Percentiles rank a stretch among this genome's conserved stretches.
Evolutionary conservation across 2,113 vertebrate species (phyloP).

Genomic region (Oenanthe melanoleuca): DNA sequence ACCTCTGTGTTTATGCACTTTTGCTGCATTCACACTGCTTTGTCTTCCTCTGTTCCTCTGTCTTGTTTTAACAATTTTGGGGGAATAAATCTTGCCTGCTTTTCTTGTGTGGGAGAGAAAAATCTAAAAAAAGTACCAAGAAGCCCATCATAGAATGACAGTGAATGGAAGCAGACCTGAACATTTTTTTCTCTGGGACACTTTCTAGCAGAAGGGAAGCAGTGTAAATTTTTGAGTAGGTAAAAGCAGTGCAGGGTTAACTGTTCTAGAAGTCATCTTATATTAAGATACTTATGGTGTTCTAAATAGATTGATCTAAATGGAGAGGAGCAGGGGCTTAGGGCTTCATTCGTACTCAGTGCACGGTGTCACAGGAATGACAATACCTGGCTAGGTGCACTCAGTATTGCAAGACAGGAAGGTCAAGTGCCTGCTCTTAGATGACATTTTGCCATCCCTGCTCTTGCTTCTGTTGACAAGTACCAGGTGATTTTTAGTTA

Average conservation of each 20-base stretch:
- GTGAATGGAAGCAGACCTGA: background rate
- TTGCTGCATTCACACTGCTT: background rate
- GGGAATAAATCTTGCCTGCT: background rate
- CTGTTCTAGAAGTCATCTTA: background rate
- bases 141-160: rapidly evolving
- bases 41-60: background rate
- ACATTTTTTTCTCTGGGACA: background rate
- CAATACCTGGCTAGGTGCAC: rapidly evolving
- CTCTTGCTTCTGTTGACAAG: background rate
- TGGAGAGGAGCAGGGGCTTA: background rate
- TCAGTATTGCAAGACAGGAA: background rate
- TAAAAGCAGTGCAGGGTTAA: background rate
- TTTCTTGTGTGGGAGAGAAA: background rate
- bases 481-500: background rate
- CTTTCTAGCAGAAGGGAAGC: background rate
- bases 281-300: background rate
- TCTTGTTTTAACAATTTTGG: background rate
- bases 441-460: background rate
- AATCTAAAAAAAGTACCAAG: background rate
- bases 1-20: background rate
- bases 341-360: rapidly evolving
- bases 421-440: background rate
- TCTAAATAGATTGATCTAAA: background rate
- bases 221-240: background rate
- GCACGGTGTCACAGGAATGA: rapidly evolving